phyloP scores from a whole-genome alignment of 2,113 vertebrate species.

The Reinhardtius hippoglossoides region DNA sequence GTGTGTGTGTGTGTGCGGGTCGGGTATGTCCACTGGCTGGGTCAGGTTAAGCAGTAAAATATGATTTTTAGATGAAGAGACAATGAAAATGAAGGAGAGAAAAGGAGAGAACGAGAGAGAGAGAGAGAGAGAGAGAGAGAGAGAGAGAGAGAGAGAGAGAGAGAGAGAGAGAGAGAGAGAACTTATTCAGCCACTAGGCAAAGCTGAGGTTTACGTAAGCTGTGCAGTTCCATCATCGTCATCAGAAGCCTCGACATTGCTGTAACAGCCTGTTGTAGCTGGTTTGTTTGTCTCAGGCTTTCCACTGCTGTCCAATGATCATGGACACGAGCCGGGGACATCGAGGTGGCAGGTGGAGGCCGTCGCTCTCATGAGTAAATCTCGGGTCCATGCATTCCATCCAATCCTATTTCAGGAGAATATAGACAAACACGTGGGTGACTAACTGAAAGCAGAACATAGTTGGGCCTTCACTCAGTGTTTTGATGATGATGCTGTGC shows the following conservation, averaged over 20 bases:
- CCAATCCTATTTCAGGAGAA: too few relatives aligned
- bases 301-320: background rate
- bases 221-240: constrained; percentile 56
- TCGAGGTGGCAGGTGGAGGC: too few relatives aligned
- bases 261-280: constrained; percentile 16
- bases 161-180: background rate
- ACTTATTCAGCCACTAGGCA: constrained; percentile 28
- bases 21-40: constrained; percentile 35
- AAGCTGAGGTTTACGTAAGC: constrained; percentile 60
- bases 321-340: too few relatives aligned
- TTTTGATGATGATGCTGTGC: too few relatives aligned
- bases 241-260: constrained; percentile 18
- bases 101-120: background rate
- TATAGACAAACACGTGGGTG: too few relatives aligned
- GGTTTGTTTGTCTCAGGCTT: constrained; percentile 15
- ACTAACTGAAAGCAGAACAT: too few relatives aligned
- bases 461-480: too few relatives aligned
- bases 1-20: constrained; percentile 19
- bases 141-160: too few relatives aligned
- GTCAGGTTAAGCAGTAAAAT: constrained; percentile 23
- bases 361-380: too few relatives aligned
- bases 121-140: constrained; percentile 23
- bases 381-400: too few relatives aligned
- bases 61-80: constrained; percentile 45
- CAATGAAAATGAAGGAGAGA: background rate